Conservation (phyloP, 2,113 vertebrate genomes). For the Copsychus sechellarum region DNA sequence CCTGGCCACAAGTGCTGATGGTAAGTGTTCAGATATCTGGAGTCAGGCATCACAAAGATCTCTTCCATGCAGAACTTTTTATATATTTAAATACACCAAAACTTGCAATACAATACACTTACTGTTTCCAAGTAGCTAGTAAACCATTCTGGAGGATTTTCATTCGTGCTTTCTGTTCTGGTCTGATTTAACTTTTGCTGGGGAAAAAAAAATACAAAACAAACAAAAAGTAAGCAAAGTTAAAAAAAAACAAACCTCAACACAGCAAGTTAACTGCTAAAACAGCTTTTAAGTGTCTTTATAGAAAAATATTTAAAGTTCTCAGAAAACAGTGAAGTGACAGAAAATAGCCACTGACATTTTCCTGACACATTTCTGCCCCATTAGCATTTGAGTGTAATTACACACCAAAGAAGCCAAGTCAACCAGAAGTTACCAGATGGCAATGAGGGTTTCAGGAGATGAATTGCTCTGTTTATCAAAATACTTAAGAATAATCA, state of each 20-base stretch:
- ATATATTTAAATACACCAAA: background rate
- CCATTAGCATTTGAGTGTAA: background rate
- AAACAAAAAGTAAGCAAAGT: background rate
- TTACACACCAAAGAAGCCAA: background rate
- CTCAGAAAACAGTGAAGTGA: background rate
- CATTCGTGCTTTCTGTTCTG: slow-evolving; percentile 27
- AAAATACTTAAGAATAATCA: background rate
- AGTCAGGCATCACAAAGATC: background rate
- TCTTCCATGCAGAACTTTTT: background rate
- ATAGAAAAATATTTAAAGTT: background rate
- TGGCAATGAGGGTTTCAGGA: background rate
- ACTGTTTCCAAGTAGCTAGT: slow-evolving; percentile 93
- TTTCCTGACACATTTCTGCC: background rate
- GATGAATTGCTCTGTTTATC: background rate
- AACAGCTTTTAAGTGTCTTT: background rate
- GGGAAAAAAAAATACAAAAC: background rate
- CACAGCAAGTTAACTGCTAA: background rate
- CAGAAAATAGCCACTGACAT: background rate
- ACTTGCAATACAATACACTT: slow-evolving; percentile 28
- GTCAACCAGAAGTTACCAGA: background rate
- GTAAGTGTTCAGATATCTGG: background rate
- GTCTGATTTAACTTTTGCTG: background rate
- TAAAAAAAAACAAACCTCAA: background rate
- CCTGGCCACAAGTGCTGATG: background rate
- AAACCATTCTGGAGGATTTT: slow-evolving; percentile 92